Conservation (phyloP, 2,113 vertebrate genomes). For the Ammospiza nelsoni region DNA sequence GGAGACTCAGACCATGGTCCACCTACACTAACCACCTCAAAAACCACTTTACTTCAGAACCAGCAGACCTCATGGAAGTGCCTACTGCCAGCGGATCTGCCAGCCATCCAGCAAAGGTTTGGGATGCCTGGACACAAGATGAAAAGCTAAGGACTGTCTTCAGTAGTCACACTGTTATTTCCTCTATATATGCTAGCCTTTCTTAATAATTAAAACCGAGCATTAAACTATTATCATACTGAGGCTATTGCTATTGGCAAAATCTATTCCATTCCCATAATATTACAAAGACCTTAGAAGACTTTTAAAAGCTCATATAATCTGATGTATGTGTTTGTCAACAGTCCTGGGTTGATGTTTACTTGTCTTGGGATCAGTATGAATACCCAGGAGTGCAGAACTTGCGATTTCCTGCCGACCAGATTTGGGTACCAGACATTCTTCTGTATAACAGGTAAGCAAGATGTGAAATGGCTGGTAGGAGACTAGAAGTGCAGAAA, state of each 20-base stretch:
- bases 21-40: background rate
- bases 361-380: constrained; percentile 86
- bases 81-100: background rate
- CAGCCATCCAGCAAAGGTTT: background rate
- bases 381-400: constrained; percentile 86
- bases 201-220: background rate
- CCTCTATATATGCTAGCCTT: background rate
- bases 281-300: background rate
- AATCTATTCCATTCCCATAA: background rate
- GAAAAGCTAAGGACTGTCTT: background rate
- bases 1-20: background rate
- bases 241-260: background rate
- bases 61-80: background rate
- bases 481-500: background rate
- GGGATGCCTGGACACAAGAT: background rate
- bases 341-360: constrained; percentile 85
- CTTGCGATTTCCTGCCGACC: constrained; percentile 84
- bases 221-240: background rate
- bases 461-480: rapidly evolving
- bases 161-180: background rate
- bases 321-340: constrained; percentile 4
- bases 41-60: background rate
- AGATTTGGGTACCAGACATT: constrained; percentile 91
- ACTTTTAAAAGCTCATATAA: background rate
- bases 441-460: constrained; percentile 91